Conservation (phyloP, 2,113 vertebrate genomes). For the Melospiza melodia region DNA sequence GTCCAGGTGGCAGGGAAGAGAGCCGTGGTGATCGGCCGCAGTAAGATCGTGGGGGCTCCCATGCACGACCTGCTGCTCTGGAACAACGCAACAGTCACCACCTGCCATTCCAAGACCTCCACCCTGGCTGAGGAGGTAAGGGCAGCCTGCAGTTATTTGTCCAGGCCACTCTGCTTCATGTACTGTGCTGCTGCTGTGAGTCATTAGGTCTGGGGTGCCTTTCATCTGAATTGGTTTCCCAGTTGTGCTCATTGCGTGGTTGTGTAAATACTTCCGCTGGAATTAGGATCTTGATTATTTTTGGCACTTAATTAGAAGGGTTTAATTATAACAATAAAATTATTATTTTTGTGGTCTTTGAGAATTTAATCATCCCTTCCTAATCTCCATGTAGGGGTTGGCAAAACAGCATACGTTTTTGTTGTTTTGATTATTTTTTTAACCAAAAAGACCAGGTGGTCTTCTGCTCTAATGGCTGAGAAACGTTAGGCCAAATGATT, state of each 20-base stretch:
- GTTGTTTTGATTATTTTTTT: background rate
- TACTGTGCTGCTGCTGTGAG: background rate
- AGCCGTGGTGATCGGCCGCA: slow-evolving; percentile 93
- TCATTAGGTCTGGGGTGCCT: background rate
- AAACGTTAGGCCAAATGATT: background rate
- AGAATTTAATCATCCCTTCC: background rate
- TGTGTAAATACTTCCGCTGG: background rate
- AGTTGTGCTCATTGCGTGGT: background rate
- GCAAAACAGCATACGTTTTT: background rate
- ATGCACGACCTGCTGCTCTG: slow-evolving; percentile 97
- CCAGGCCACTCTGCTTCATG: background rate
- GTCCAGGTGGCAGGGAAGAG: slow-evolving; percentile 87
- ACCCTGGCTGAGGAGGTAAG: slow-evolving; percentile 88
- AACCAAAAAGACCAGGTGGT: background rate
- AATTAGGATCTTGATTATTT: background rate
- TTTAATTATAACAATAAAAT: background rate
- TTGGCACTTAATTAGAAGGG: background rate
- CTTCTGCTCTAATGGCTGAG: background rate
- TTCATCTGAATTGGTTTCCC: background rate
- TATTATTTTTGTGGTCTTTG: background rate
- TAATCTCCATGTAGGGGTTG: background rate
- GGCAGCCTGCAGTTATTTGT: background rate
- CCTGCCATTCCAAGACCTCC: slow-evolving; percentile 92
- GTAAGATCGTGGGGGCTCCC: slow-evolving; percentile 96
- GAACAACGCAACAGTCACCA: slow-evolving; percentile 95